A percentile compares a stretch with the other conserved stretches of the same genome.
phyloP scores from a whole-genome alignment of 2,797 vertebrate genomes.

The Anabas testudineus region DNA sequence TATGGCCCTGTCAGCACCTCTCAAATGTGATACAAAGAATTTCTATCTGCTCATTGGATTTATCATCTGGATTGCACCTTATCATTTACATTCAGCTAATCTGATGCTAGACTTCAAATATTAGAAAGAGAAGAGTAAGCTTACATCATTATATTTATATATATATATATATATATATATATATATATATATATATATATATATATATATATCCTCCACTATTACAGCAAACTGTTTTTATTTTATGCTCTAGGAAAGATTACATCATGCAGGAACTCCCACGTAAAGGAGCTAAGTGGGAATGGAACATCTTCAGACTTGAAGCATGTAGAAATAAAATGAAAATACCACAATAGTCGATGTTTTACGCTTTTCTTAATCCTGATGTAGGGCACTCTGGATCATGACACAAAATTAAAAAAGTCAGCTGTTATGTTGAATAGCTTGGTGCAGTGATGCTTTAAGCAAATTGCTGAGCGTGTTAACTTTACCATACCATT shows the following conservation, averaged over 20 bases:
- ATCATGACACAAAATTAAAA: too few species aligned
- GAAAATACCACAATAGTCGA: background rate
- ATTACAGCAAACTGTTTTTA: background rate
- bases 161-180: too few species aligned
- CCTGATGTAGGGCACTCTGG: background rate
- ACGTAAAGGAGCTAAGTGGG: background rate
- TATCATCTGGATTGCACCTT: slow-evolving; percentile 44
- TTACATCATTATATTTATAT: too few species aligned
- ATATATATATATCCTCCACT: background rate
- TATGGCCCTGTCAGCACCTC: slow-evolving; percentile 64
- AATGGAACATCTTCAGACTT: background rate
- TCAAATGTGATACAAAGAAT: slow-evolving; percentile 53
- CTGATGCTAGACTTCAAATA: background rate
- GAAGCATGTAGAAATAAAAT: background rate
- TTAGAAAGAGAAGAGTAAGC: background rate
- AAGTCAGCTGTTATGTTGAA: too few species aligned
- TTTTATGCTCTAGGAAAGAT: background rate
- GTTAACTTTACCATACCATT: too few species aligned
- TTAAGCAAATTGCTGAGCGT: too few species aligned
- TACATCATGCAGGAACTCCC: slow-evolving; percentile 12
- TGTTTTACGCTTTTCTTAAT: background rate
- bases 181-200: too few species aligned
- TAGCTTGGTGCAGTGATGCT: too few species aligned
- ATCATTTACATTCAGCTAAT: background rate
- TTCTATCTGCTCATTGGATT: slow-evolving; percentile 37